Evolutionary conservation across 2,797 vertebrate species (phyloP), one percentile per base, ranked within the genome.

Genomic region (Acipenser ruthenus): DNA sequence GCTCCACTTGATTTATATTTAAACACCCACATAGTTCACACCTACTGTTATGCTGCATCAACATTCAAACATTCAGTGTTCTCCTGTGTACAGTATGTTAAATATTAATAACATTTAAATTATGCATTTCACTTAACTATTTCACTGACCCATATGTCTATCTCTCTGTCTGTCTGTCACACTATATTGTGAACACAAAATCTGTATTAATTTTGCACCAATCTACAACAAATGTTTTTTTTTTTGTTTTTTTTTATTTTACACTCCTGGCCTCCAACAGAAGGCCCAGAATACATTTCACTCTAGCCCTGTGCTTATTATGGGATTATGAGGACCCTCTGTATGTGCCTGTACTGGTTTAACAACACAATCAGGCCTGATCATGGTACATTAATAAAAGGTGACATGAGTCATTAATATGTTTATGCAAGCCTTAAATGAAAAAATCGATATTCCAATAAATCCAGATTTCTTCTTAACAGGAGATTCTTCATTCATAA

Each of bases 401-500:
- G 55, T 58, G 55, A n/a, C 12, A 58, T 13, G 15, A 7, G 55
- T 13, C 55, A 83, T 78, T 78, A 81, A 79, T 80, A 78, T 15
- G n/a, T 87, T 82, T 84, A 82, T 82, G 84, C 76, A 80, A 76
- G 80, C 75, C 74, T 78, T 76, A 75, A 23, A 63, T 73, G 71
- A 78, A 78, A 69, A 80, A 84, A 88, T 88, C 85, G 83, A 84
- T 86, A 87, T 88, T 84, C 87, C 74, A 62, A 79, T 78, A 80
- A 76, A 74, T 85, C 82, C 76, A 71, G 77, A 79, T 78, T 83
- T 86, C 75, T 72, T 79, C 78, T 80, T 84, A 87, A 85, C 82
- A 85, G 84, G 84, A 88, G 85, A 86, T 84, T 81, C 81, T 86
- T 88, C 87, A 87, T 88, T 87, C 86, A 88, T 89, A 87, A 89